Conservation (phyloP, 2,113 vertebrate genomes). For the Dipodomys stephensi region DNA sequence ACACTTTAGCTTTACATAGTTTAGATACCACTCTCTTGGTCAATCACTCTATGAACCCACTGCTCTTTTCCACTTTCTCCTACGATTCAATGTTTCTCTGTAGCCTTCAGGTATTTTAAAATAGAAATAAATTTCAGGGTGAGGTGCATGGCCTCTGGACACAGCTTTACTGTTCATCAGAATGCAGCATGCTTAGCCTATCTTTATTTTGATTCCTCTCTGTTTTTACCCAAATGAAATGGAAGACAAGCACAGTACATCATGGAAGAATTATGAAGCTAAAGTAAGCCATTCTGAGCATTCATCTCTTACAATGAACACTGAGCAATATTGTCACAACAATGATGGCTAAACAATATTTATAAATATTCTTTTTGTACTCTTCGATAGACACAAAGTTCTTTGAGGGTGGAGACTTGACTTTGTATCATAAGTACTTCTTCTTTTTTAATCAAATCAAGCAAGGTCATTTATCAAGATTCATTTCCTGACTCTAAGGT, state of each 20-base stretch:
- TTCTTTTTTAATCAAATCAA: not conserved
- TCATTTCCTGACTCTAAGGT: not conserved
- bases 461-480: not conserved
- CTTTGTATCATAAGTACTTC: not conserved
- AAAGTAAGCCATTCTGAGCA: not conserved
- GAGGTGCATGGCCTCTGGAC: not conserved
- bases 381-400: not conserved
- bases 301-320: not conserved
- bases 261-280: not conserved
- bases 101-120: not conserved
- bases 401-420: not conserved
- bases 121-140: not conserved
- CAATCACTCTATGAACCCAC: not conserved
- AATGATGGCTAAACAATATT: not conserved
- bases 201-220: not conserved
- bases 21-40: not conserved
- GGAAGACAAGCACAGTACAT: not conserved
- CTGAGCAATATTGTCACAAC: not conserved
- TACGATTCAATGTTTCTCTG: not conserved
- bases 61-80: not conserved
- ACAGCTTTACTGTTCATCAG: not conserved
- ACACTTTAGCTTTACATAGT: fast-evolving
- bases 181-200: not conserved
- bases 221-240: not conserved
- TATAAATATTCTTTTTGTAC: not conserved